Conservation (phyloP, 2,888 invertebrate genomes). For the Drosophila subquinaria region DNA sequence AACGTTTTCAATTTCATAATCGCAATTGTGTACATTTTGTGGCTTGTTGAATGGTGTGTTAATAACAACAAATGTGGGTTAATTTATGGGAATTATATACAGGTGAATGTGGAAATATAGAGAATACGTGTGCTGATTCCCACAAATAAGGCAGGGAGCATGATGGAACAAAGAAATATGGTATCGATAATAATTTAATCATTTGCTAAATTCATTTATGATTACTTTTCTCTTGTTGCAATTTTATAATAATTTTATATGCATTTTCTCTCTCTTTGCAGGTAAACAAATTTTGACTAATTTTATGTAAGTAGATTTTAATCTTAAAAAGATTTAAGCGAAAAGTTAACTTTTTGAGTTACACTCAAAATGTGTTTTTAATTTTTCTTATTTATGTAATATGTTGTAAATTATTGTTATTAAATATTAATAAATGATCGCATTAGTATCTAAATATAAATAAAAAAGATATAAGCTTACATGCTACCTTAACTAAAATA, state of each 20-base stretch:
- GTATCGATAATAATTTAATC: neutral
- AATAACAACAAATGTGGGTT: conserved; percentile 64
- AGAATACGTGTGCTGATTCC: neutral
- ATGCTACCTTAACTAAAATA: too few relatives aligned
- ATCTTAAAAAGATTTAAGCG: neutral
- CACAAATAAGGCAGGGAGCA: neutral
- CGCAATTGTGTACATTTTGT: conserved; percentile 38
- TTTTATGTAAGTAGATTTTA: neutral
- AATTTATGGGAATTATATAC: conserved; percentile 40
- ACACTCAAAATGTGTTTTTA: conserved; percentile 3
- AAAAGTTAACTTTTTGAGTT: neutral
- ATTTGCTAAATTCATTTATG: neutral
- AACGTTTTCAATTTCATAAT: conserved; percentile 66
- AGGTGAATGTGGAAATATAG: neutral
- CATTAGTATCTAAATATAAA: too few relatives aligned
- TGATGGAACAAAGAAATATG: neutral
- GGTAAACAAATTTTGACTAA: conserved; percentile 27
- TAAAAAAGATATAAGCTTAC: too few relatives aligned
- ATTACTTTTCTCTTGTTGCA: neutral
- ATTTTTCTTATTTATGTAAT: neutral
- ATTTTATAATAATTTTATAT: neutral
- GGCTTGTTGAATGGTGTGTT: conserved; percentile 36
- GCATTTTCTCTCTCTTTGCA: conserved; percentile 27
- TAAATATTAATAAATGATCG: too few relatives aligned
- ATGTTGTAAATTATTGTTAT: too few relatives aligned